phyloP scores from a whole-genome alignment of 2,888 invertebrate genomes.

The Schrankia costaestrigalis region DNA sequence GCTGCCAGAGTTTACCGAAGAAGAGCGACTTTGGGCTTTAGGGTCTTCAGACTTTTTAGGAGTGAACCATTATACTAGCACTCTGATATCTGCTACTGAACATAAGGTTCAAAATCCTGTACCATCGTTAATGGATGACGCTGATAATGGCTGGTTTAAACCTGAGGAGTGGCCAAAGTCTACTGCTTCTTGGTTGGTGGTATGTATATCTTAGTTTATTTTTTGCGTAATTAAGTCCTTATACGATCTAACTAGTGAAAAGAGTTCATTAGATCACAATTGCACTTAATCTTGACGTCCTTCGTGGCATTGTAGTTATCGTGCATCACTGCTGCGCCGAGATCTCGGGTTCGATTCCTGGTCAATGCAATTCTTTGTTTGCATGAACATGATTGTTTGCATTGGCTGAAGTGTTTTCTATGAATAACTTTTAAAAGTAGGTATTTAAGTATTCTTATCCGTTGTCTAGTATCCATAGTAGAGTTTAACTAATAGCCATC shows the following conservation, averaged over 20 bases:
- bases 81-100: constrained; percentile 37
- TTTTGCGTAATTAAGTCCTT: neutral
- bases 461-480: too few relatives aligned
- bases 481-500: neutral
- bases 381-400: too few relatives aligned
- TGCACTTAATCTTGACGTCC: too few relatives aligned
- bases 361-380: too few relatives aligned
- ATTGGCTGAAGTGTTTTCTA: too few relatives aligned
- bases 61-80: constrained; percentile 84
- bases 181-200: constrained; percentile 48
- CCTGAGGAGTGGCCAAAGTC: constrained; percentile 45
- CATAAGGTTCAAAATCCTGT: constrained; percentile 25
- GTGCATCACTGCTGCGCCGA: too few relatives aligned
- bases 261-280: neutral
- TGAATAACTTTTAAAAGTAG: too few relatives aligned
- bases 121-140: constrained; percentile 45
- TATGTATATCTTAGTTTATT: constrained; percentile 28
- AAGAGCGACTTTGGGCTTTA: constrained; percentile 47
- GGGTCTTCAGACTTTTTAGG: constrained; percentile 66
- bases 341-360: too few relatives aligned
- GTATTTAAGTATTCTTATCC: too few relatives aligned
- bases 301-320: too few relatives aligned
- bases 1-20: constrained; percentile 59
- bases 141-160: constrained; percentile 23
- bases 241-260: neutral